Percentiles rank a stretch among this genome's conserved stretches.
phyloP scores from a whole-genome alignment of 2,113 vertebrate species.

The Cathartes aura region DNA sequence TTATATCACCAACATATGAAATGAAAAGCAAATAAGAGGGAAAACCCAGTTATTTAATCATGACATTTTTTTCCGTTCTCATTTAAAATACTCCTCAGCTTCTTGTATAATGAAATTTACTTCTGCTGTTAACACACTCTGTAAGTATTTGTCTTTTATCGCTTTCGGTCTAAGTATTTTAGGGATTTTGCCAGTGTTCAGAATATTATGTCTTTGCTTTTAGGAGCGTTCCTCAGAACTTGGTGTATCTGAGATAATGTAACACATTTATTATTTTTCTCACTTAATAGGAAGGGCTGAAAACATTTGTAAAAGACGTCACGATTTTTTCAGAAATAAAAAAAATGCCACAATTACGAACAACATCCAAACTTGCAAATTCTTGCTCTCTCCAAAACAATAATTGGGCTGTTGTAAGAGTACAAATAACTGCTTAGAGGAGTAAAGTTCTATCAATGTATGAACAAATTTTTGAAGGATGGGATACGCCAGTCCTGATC shows the following conservation, averaged over 20 bases:
- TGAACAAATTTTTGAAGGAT: background rate
- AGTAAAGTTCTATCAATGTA: background rate
- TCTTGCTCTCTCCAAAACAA: background rate
- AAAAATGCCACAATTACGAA: background rate
- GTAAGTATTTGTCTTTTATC: background rate
- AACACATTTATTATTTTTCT: background rate
- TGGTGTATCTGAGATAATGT: background rate
- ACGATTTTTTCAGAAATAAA: background rate
- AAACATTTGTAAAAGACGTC: background rate
- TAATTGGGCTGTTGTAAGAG: background rate
- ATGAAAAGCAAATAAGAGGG: background rate
- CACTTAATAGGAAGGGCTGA: background rate
- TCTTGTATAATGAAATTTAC: background rate
- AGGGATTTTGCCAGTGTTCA: background rate
- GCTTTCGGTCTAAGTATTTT: background rate
- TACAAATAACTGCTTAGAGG: background rate
- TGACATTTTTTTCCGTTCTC: fast-evolving
- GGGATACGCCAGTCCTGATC: background rate
- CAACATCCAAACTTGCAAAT: background rate
- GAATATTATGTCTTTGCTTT: background rate
- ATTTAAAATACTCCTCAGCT: background rate
- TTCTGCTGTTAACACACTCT: background rate
- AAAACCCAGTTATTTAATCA: background rate
- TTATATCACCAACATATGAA: background rate
- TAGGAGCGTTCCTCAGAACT: background rate